Base-by-base conservation (phyloP, 2,797 vertebrate genomes). In the Nyctibius grandis region DNA sequence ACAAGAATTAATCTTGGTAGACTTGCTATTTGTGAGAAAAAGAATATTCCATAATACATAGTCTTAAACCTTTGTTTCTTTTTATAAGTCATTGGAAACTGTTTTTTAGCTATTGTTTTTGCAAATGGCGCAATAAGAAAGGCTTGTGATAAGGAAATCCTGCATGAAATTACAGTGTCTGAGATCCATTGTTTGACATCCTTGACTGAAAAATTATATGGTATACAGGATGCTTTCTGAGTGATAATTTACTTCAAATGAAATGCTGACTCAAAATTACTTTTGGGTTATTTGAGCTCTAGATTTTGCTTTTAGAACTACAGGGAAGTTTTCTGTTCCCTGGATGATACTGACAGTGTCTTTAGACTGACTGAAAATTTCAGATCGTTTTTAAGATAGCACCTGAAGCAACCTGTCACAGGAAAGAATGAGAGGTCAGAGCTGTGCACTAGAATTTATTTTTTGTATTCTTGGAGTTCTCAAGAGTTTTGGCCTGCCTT, bases 151-250 rank as follows among this genome's bases (percentile, higher is more conserved):
- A 83, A 67, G 48, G 60, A 80, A 90, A 77, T 80, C 51, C 61
- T 73, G 68, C 56, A 9, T 95, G 83, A 91, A 92, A 91, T 95
- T 85, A 70, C 51, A 86, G 56, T 84, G 63, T 83, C 79, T 85
- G 60, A 70, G 72, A 89, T 77, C 48, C 9, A 10, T 15, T 86
- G 73, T 94, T 90, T 90, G 85, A 95, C 76, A 88, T 61, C 33
- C 67, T 45, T 93, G 83, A 88, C 73, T 88, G 57, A 63, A 75
- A 94, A 91, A 83, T 90, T 90, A 67, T 1, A 34, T 20, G 40
- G n/a, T 90, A 44, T 38, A 54, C 63, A 45, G 72, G 60, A 77
- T 91, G 56, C 33, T 63, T 17, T 82, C 73, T 64, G 68, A 88
- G 31, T 85, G 47, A 63, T 80, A 70, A 85, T 90, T 94, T 77